Conservation (phyloP, 2,888 invertebrate species). For the Pegoplata infirma region DNA sequence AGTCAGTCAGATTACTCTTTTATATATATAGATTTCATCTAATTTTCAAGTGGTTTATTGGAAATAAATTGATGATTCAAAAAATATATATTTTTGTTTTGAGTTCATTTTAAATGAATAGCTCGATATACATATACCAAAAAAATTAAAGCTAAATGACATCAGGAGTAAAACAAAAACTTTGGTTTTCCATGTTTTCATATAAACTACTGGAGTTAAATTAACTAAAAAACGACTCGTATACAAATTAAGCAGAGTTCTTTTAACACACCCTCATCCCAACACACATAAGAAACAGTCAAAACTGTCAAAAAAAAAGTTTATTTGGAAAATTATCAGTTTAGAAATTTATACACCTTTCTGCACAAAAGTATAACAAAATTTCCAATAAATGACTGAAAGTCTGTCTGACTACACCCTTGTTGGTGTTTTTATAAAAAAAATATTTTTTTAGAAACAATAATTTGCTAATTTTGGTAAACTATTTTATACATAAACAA, state of each 20-base stretch:
- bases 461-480: too few relatives aligned
- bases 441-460: too few relatives aligned
- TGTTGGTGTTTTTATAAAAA: background rate
- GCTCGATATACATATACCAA: background rate
- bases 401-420: slow-evolving; percentile 7
- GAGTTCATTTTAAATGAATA: background rate
- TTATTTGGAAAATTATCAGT: slow-evolving; percentile 32
- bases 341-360: background rate
- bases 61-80: too few relatives aligned
- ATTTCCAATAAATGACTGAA: slow-evolving; percentile 38
- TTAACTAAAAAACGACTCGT: slow-evolving; percentile 15
- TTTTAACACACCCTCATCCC: background rate
- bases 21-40: too few relatives aligned
- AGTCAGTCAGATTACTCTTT: too few relatives aligned
- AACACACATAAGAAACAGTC: slow-evolving; percentile 29
- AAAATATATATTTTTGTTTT: too few relatives aligned
- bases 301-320: slow-evolving; percentile 50
- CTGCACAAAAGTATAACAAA: background rate
- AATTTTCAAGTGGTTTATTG: too few relatives aligned
- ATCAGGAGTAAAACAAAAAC: slow-evolving; percentile 31
- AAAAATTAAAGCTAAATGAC: slow-evolving; percentile 25
- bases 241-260: background rate
- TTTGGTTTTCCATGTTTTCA: slow-evolving; percentile 28
- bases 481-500: too few relatives aligned
- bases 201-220: slow-evolving; percentile 30